A percentile compares a stretch with the other conserved stretches of the same genome.
Conservation (phyloP, 2,113 vertebrate genomes). For the Hydrolagus affinis region DNA sequence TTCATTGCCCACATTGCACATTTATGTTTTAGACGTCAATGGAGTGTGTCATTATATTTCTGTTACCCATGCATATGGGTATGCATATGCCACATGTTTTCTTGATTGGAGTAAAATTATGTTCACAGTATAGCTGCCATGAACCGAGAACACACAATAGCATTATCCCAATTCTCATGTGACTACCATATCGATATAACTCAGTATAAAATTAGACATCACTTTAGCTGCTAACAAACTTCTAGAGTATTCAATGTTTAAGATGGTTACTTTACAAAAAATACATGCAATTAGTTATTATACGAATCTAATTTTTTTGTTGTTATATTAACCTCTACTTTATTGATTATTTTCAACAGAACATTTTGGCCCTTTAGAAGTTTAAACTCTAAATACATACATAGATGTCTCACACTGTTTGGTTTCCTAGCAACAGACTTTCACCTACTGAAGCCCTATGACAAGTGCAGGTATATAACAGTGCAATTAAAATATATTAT, state of each 20-base stretch:
- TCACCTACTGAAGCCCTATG: constrained; percentile 49
- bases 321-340: no score
- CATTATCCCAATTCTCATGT: neutral
- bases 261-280: neutral
- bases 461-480: constrained; percentile 44
- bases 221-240: neutral
- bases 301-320: neutral
- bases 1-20: neutral
- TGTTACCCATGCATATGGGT: neutral
- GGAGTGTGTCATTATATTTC: neutral
- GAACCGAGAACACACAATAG: neutral
- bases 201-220: neutral
- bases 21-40: neutral
- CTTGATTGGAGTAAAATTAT: neutral
- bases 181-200: neutral
- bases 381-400: neutral
- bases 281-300: no score
- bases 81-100: neutral
- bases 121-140: neutral
- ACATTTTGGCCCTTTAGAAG: constrained; percentile 17
- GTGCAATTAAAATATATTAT: no score
- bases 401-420: constrained; percentile 54
- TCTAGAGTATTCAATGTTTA: neutral
- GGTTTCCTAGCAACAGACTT: constrained; percentile 60
- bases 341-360: neutral